Evolutionary conservation across 2,888 invertebrate genomes (phyloP), one percentile per base, ranked within the genome.

Genomic region (Cremastobaeus sp.): DNA sequence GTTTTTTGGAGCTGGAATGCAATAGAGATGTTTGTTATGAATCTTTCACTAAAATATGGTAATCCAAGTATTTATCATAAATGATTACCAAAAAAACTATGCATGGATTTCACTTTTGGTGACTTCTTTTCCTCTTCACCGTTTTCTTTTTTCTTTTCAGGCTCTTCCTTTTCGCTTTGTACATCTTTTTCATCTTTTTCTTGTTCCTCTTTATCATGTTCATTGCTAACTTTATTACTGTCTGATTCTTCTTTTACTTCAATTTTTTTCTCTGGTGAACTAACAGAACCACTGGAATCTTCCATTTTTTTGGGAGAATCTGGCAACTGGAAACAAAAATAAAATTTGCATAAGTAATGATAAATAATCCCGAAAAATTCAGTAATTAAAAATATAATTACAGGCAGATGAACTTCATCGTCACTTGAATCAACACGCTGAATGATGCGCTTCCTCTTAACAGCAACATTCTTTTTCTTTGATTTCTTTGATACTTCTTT

Each of bases 401-500:
- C 75, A 20, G 43, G 48, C 8, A 83, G 64, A 39, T 80, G 81
- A 39, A 74, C 83, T 12, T 88, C 88, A 66, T 88, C 86, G 6
- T 87, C 88, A 50, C 87, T 88, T 0, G 88, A 88, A 57, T 85
- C 82, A 39, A 14, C 3, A 15, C 30, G 21, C 30, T 43, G 68
- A 55, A 68, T 55, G 20, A 72, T 52, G 30, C 66, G 75, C 21
- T 37, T 76, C 41, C 71, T 70, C 57, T 45, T 74, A 9, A 20
- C 9, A 30, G 8, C 11, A n/a, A 15, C 39, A 52, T 70, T 55
- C 11, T 15, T 1, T 43, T 12, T 14, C 35, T 37, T 37, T 25
- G 6, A 17, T 41, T 25, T 45, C 57, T 34, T 20, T 15, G 4
- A 25, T 47, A 12, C 3, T 45, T 11, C 17, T 45, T 45, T 25